Evolutionary conservation across 2,888 invertebrate species (phyloP).

Genomic region (Petrolisthes manimaculis): DNA sequence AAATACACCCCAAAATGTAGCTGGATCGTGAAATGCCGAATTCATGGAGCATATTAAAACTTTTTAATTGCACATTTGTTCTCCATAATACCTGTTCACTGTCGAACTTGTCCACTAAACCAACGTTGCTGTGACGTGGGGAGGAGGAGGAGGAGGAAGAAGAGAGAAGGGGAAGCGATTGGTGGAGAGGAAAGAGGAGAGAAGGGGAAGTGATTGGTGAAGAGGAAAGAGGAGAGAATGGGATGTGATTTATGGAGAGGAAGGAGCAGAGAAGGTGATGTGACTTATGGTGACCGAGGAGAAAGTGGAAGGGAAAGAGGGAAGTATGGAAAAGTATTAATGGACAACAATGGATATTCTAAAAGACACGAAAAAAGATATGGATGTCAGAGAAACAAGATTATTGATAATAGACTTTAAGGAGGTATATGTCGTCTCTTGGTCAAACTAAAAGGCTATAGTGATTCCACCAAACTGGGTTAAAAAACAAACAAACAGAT

Average conservation of each 20-base stretch:
- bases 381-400: no score
- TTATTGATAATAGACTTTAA: no score
- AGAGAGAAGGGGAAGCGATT: not conserved
- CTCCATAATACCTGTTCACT: constrained; percentile 58
- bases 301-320: not conserved
- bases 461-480: no score
- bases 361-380: no score
- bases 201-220: not conserved
- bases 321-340: no score
- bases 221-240: not conserved
- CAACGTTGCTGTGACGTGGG: constrained; percentile 56
- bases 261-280: not conserved
- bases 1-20: constrained; percentile 57
- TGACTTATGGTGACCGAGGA: not conserved
- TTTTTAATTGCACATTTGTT: constrained; percentile 61
- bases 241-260: not conserved
- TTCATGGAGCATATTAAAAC: constrained; percentile 60
- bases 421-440: no score
- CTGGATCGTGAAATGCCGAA: constrained; percentile 58
- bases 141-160: constrained; percentile 31
- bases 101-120: constrained; percentile 58
- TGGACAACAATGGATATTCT: no score
- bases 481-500: no score
- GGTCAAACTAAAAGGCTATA: no score
- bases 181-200: constrained; percentile 1